These are phyloP conservation scores for Tenebrio molitor DNA, from an alignment of 1,140 invertebrate genomes.

Conservation along the genomic window DNA sequence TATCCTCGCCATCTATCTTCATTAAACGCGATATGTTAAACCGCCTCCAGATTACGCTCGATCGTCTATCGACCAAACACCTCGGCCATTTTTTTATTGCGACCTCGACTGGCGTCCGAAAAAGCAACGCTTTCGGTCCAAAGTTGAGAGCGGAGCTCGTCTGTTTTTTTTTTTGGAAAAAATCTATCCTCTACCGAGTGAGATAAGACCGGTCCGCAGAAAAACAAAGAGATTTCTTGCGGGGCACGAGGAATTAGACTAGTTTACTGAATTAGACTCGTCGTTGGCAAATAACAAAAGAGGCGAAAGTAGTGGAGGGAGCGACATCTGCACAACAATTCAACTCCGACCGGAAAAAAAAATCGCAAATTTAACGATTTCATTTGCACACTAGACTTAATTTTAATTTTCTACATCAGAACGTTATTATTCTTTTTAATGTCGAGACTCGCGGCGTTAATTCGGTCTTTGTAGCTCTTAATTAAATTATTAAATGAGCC, in stretches of 20 bases:
- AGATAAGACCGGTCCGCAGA: no score
- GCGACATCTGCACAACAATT: no score
- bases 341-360: no score
- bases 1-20: conserved; percentile 39
- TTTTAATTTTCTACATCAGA: conserved; percentile 44
- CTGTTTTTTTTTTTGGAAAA: no score
- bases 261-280: no score
- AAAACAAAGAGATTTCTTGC: no score
- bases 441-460: conserved; percentile 25
- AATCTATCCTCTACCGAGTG: no score
- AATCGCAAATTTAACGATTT: conserved; percentile 24
- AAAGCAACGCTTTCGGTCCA: no score
- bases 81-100: conserved; percentile 36
- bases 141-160: no score
- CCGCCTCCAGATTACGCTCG: conserved; percentile 34
- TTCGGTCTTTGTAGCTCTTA: conserved; percentile 31
- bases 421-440: conserved; percentile 45
- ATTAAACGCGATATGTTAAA: conserved; percentile 46
- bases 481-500: conserved; percentile 43
- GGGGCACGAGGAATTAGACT: no score
- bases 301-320: no score
- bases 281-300: no score
- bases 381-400: conserved; percentile 44
- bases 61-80: conserved; percentile 41
- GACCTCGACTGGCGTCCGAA: neutral